Evolutionary conservation across 2,888 invertebrate species (phyloP), one percentile per base, ranked within the genome.

Genomic region (Malachius bipustulatus): DNA sequence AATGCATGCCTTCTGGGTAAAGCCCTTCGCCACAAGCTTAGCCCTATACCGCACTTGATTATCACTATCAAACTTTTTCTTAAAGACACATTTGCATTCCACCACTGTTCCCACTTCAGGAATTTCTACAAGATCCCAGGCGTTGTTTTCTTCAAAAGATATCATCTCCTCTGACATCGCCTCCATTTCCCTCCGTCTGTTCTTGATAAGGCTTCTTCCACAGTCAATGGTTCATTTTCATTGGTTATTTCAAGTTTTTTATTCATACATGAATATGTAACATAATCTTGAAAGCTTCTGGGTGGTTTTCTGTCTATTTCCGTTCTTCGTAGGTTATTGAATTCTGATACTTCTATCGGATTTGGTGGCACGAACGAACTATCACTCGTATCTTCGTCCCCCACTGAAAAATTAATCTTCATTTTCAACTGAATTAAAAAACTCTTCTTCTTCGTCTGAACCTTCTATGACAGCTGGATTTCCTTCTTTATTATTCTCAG

Each of bases 51-150:
- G 30, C 14, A 47, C 36, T 30, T 45, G 35, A 30, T 36, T 36
- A 11, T 48, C 46, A 36, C 35, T 33, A 36, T 51, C 42, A 16
- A 4, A n/a, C 37, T 55, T 55, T 13, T 12, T 42, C 35, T 50
- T 49, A 31, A 45, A 51, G 8, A 54, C 50, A 52, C 51, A 55
- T 30, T 52, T 55, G 31, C 48, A 49, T 26, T 49, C 12, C 31
- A 52, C 50, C 16, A 53, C 40, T 8, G 38, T 44, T 14, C 16
- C 16, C 16, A 39, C 34, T 29, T 43, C 32, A 31, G 47, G 49
- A n/a, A 29, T 4, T 35, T 51, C 45, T 1, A 42, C 40, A 3
- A 52, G 11, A n/a, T 48, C 46, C 53, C 50, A 54, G 2, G 50
- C 47, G 12, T 45, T 35, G 37, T 56, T 54, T 31, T 50, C 45